Evolutionary conservation across 2,888 invertebrate genomes (phyloP), one percentile per base, ranked within the genome.

Genomic region (Deroplatys truncata): DNA sequence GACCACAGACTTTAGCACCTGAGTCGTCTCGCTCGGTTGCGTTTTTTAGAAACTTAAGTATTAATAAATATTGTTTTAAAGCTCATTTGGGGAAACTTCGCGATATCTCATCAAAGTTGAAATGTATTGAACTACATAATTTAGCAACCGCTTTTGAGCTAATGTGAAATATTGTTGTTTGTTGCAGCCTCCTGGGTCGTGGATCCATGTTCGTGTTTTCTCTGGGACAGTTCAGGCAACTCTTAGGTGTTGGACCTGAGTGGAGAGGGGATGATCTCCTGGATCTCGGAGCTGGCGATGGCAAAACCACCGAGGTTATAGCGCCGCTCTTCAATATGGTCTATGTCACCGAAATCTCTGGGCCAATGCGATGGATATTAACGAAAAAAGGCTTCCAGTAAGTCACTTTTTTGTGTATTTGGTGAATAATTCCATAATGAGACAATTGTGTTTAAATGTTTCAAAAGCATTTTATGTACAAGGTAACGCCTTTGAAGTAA

Each of bases 121-220:
- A 43, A 13, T 1, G 43, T 13, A 43, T 43, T 43, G 43, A 43
- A 43, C 13, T 43, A 43, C 13, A 43, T 43, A 1, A 43, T 13
- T 13, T 13, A 43, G 43, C 5, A 9, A 7, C 9, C 35, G 31
- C 5, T 35, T 35, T 35, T 35, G 43, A 43, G 43, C 13, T 43
- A 43, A 43, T 43, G 13, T 43, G 13, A 10, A 43, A 13, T 13
- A 43, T 43, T 43, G 43, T 43, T 82, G 29, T 29, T 35, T 86
- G 56, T 90, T 88, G 90, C 95, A 97, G 97, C 88, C 96, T 97
- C 94, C 94, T 99, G 25, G 96, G 97, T 28, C 95, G 99, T 88
- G 99, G 99, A 15, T 98, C 98, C 1, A 99, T 99, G 99, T 99
- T 98, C 94, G 98, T 99, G 87, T 95, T 98, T 92, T 99, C 99